Base-by-base conservation (phyloP, 2,113 vertebrate genomes). In the Oryzias woworae region DNA sequence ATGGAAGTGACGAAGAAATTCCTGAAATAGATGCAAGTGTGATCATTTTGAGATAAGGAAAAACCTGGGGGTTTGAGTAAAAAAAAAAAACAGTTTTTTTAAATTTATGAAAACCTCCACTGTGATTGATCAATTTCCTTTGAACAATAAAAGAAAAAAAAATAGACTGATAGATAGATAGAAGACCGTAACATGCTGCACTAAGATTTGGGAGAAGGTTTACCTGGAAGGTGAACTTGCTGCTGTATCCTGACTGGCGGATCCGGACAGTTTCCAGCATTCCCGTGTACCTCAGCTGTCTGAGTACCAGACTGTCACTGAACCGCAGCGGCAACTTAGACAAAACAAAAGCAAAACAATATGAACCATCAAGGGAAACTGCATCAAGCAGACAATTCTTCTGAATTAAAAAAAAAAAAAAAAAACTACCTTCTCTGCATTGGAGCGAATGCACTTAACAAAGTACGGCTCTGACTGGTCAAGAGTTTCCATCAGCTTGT, bases 221-320 rank as follows among this genome's bases (percentile, higher is more conserved):
- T 18, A 98, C 97, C 96, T 98, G 94, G 83, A 98, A 96, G 72
- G 93, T 93, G 82, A 96, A 97, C 70, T 97, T 98, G 91, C 93
- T 95, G 89, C 95, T 96, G 91, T 99, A 99, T 56, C 97, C 96
- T 0, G 97, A 97, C 44, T 97, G 97, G 70, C 95, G 93, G 75
- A 98, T 99, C 56, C 93, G 92, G 69, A 99, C 97, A 0, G 96
- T 99, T 85, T 99, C 96, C 86, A 98, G 88, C 97, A 99, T 99
- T 13, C 97, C 97, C 0, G 96, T 98, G 85, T 99, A 98, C 13
- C 95, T 93, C 77, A 99, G 94, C 86, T 99, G 97, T 72, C 96
- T 87, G 28, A 97, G 94, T 74, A 99, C 96, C 90, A 98, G 90
- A 69, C 81, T 83, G 85, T 98, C 97, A 0, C 0, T 94, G 90